Evolutionary conservation across 2,888 invertebrate species (phyloP), one percentile per base, ranked within the genome.

Genomic region (Nomada fucata): DNA sequence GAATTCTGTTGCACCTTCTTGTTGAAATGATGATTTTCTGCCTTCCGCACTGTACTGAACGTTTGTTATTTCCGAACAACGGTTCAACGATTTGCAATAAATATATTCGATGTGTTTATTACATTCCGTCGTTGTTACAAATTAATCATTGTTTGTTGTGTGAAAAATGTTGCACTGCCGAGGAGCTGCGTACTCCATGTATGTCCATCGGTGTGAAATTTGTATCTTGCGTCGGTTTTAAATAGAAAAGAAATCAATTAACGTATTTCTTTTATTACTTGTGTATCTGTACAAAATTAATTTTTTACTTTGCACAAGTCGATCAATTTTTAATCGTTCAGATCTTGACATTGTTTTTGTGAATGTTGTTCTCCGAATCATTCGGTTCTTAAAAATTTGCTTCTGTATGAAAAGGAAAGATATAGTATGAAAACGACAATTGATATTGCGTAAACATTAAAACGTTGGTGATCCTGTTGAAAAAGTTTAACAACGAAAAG

Each of bases 401-500:
- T 59, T 29, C 7, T 2, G 18, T 11, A 57, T 44, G 7, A 55
- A 23, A 23, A 11, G 23, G 20, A 20, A 13, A 42, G 4, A 55
- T 68, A 26, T 55, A 23, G 53, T 23, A 68, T 15, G 10, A 53
- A 67, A 53, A 63, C 26, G 26, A 26, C 26, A 26, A 26, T 26
- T 26, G 26, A 26, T 26, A 55, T 68, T 26, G 42, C n/a, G 10
- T 0, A 26, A n/a, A 26, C n/a, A 5, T 26, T 59, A 47, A 57
- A 69, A n/a, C 50, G 4, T 23, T 53, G 20, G 18, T 13, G 63
- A n/a, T 42, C 1, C 2, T 42, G 13, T 63, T 42, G 9, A 52
- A 60, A 59, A 23, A 2, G 29, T 50, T 23, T 23, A 64, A 63
- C 63, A 53, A 63, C 36, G 55, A 23, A 61, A 63, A 63, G 23